Evolutionary conservation across 2,797 vertebrate species (phyloP).

Genomic region (Smutsia temminckii): DNA sequence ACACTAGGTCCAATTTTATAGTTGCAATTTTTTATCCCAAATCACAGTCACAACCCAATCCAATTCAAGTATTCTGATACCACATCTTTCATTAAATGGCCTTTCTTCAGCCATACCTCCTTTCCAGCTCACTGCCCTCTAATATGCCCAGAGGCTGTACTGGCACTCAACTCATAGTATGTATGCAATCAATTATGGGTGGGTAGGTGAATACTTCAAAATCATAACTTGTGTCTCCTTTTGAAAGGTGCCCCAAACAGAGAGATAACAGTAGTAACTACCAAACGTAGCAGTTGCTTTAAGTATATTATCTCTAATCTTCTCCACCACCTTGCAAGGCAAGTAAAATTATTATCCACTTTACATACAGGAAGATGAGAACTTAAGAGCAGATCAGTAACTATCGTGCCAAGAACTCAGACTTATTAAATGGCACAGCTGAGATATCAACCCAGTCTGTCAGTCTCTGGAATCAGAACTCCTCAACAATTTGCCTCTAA

Average conservation of each 20-base stretch:
- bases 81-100: conserved; percentile 67
- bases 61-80: conserved; percentile 57
- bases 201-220: conserved; percentile 37
- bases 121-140: conserved; percentile 53
- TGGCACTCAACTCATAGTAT: background rate
- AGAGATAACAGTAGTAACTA: conserved; percentile 5
- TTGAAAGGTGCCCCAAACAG: conserved; percentile 49
- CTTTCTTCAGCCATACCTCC: conserved; percentile 48
- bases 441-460: background rate
- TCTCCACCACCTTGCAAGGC: background rate
- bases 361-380: background rate
- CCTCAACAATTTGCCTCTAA: background rate
- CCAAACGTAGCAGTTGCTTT: background rate
- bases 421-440: conserved; percentile 27
- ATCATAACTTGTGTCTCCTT: conserved; percentile 27
- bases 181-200: conserved; percentile 41
- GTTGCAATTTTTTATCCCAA: conserved; percentile 74
- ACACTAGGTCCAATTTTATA: conserved; percentile 73
- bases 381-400: background rate
- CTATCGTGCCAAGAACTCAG: background rate
- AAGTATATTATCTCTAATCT: conserved; percentile 1
- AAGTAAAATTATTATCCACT: conserved; percentile 25
- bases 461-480: background rate
- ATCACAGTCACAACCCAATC: conserved; percentile 72
- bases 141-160: conserved; percentile 27